These are phyloP conservation scores for Mormyrus hasselquistii DNA, from an alignment of 2,797 vertebrate species.

Conservation along the genomic window DNA sequence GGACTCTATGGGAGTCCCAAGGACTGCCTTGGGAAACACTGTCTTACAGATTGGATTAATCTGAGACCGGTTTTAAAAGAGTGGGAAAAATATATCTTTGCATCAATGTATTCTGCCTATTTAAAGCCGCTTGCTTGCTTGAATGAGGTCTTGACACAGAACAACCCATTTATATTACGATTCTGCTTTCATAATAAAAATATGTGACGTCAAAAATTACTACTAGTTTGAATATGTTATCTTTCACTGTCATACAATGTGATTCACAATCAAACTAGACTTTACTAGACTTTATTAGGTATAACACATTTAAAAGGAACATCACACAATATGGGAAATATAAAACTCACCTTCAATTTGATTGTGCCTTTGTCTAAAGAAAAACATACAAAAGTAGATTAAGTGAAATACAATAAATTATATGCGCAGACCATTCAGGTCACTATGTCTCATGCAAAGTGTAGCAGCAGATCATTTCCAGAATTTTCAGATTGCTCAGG, in stretches of 20 bases:
- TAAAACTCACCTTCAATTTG: constrained; percentile 78
- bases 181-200: not conserved
- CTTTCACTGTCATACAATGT: not conserved
- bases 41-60: not conserved
- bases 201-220: not conserved
- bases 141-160: not conserved
- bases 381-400: constrained; percentile 20
- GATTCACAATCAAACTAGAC: constrained; percentile 11
- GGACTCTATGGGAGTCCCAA: too few relatives aligned
- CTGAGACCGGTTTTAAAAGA: not conserved
- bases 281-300: constrained; percentile 23
- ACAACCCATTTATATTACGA: not conserved
- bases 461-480: not conserved
- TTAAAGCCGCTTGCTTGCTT: not conserved
- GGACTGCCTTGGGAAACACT: not conserved
- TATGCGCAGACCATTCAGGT: not conserved
- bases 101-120: not conserved
- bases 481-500: not conserved
- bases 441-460: not conserved
- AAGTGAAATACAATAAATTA: not conserved
- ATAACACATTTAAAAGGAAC: constrained; percentile 28
- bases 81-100: not conserved
- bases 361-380: constrained; percentile 82
- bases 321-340: not conserved
- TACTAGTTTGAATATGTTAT: not conserved